These are phyloP conservation scores for Cercopithecus neglectus DNA, from an alignment of 2,797 vertebrate species.

Conservation along the genomic window DNA sequence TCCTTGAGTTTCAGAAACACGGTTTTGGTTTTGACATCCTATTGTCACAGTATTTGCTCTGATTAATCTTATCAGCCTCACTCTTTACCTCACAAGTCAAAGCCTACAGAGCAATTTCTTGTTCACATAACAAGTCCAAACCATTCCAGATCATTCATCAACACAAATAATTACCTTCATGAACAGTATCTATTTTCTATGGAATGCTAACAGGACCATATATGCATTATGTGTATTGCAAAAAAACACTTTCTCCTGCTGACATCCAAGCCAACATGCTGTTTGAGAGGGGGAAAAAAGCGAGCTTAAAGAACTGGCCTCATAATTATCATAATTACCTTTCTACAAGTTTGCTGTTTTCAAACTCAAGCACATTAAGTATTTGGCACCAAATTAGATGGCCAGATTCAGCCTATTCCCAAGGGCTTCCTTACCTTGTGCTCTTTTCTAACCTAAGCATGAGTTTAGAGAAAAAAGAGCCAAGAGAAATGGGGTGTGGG, in stretches of 20 bases:
- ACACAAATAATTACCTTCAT: background rate
- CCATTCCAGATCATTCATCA: background rate
- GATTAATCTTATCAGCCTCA: background rate
- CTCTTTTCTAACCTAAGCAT: background rate
- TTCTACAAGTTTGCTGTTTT: background rate
- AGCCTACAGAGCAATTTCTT: background rate
- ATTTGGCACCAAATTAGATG: background rate
- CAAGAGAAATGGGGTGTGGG: background rate
- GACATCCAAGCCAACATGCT: background rate
- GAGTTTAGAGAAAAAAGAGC: background rate
- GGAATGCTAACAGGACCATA: background rate
- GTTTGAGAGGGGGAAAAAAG: background rate
- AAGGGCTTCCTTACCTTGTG: background rate
- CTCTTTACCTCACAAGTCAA: background rate
- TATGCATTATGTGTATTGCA: background rate
- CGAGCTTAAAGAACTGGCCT: background rate
- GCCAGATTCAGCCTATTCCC: background rate
- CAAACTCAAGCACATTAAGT: background rate
- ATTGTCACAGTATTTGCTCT: background rate
- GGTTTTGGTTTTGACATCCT: background rate
- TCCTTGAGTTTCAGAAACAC: background rate
- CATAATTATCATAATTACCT: background rate
- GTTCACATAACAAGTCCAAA: background rate
- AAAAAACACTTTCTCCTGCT: background rate
- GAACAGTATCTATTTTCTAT: background rate